Conservation (phyloP, 2,113 vertebrate species). For the Campylorhamphus procurvoides region DNA sequence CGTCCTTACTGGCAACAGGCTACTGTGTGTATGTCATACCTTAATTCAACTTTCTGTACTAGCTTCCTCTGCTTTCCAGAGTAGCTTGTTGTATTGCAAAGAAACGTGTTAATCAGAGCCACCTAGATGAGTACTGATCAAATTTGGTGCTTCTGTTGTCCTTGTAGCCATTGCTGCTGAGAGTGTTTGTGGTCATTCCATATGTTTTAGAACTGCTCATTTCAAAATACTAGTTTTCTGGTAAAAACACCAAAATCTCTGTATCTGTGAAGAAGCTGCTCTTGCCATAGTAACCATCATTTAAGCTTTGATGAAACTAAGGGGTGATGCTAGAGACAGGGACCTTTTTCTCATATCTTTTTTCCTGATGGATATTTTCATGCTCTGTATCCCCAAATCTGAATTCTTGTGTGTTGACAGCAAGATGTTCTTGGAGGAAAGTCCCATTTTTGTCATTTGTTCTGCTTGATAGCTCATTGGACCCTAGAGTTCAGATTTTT, state of each 20-base stretch:
- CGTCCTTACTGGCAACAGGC: neutral
- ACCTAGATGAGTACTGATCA: neutral
- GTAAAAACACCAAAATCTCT: neutral
- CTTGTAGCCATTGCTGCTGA: neutral
- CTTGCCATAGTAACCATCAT: neutral
- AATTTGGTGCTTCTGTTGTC: neutral
- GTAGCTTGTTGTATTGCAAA: neutral
- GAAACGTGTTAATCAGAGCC: neutral
- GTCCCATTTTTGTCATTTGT: neutral
- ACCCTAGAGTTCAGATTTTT: neutral
- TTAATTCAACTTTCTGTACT: neutral
- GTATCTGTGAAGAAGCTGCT: neutral
- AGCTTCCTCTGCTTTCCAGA: neutral
- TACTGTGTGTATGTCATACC: neutral
- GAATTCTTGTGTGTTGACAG: neutral
- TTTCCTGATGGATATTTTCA: neutral
- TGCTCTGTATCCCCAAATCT: neutral
- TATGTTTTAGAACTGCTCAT: neutral
- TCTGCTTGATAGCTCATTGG: accelerated
- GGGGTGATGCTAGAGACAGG: neutral
- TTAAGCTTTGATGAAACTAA: neutral
- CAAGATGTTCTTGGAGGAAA: neutral
- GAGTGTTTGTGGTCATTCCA: neutral
- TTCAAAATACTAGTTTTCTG: neutral
- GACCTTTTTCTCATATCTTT: neutral